A percentile compares a stretch with the other conserved stretches of the same genome.
phyloP scores from a whole-genome alignment of 35 echinoderm and acorn worm genomes.

The Ophioderma brevispina region DNA sequence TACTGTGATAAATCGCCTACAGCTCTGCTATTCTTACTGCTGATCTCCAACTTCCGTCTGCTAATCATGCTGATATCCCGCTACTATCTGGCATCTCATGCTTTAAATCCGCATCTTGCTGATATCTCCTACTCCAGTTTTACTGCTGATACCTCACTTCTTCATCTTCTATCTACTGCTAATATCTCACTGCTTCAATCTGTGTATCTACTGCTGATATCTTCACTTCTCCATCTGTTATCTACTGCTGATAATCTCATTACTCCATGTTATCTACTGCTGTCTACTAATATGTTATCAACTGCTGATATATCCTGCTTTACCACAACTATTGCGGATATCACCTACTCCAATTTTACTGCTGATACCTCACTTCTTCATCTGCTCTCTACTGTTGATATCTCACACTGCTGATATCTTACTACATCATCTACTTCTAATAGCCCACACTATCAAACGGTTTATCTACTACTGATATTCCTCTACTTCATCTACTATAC shows the following conservation, averaged over 20 bases:
- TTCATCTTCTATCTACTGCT: neutral
- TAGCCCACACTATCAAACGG: neutral
- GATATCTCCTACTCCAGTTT: too few species aligned
- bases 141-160: neutral
- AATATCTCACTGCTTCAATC: neutral
- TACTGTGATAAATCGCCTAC: too few species aligned
- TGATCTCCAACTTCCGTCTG: too few species aligned
- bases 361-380: neutral
- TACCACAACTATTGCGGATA: too few species aligned
- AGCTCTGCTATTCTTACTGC: too few species aligned
- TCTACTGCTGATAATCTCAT: neutral
- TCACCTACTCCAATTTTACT: neutral
- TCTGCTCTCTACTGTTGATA: neutral
- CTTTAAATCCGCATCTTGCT: neutral
- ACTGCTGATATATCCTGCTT: slow-evolving; percentile 4
- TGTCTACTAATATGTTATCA: neutral
- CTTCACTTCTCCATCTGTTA: neutral
- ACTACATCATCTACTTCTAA: neutral
- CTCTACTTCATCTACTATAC: neutral
- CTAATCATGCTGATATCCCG: neutral
- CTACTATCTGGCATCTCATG: neutral
- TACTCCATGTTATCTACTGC: neutral
- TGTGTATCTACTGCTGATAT: neutral
- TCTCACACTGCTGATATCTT: neutral
- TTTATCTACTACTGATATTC: neutral